phyloP scores from a whole-genome alignment of 2,113 vertebrate species.

The Pedetes capensis region DNA sequence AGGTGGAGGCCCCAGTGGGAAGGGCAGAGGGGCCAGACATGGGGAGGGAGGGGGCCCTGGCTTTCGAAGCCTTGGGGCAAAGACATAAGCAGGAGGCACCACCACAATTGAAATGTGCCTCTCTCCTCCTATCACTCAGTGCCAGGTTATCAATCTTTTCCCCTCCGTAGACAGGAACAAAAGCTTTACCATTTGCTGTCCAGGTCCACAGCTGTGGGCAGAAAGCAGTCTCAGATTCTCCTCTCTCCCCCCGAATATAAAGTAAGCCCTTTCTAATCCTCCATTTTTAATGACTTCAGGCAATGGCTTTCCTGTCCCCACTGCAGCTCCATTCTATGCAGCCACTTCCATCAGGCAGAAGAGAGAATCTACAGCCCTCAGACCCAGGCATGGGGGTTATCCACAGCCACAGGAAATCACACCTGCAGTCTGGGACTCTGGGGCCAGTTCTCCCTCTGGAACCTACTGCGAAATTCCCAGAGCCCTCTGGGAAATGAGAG shows the following conservation, averaged over 20 bases:
- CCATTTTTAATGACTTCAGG: constrained; percentile 48
- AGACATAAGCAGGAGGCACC: not conserved
- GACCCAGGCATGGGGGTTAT: not conserved
- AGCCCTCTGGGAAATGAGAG: not conserved
- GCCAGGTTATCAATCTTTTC: constrained; percentile 6
- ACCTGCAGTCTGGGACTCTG: not conserved
- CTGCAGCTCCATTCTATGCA: not conserved
- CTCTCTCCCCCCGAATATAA: constrained; percentile 29
- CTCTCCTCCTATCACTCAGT: not conserved
- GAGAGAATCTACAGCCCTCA: not conserved
- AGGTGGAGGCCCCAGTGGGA: not conserved
- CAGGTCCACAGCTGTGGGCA: constrained; percentile 32
- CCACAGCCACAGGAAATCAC: not conserved
- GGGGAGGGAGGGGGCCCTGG: not conserved
- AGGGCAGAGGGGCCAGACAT: not conserved
- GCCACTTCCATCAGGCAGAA: not conserved
- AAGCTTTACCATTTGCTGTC: constrained; percentile 39
- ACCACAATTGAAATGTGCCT: not conserved
- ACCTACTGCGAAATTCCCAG: not conserved
- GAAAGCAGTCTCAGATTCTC: not conserved
- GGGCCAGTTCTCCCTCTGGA: not conserved
- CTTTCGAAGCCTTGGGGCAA: not conserved
- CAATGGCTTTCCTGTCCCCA: not conserved
- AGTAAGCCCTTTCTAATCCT: constrained; percentile 50
- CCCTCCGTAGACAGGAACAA: constrained; percentile 15